Base-by-base conservation (phyloP, 2,888 invertebrate species). In the Polydesmus complanatus region DNA sequence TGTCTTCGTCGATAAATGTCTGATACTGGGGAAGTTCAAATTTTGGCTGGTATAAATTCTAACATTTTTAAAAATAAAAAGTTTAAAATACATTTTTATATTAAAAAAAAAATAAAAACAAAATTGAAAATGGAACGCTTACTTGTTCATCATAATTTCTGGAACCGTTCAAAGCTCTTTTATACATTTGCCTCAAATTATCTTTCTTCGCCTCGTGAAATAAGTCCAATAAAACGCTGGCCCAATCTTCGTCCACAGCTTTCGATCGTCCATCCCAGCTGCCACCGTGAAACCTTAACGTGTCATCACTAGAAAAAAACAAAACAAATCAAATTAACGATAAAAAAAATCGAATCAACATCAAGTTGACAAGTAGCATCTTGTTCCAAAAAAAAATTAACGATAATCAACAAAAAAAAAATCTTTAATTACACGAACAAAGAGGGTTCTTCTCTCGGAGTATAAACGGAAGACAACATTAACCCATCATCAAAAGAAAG, bases 21-120 rank as follows among this genome's bases (percentile, higher is more conserved):
- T 64, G 64, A 25, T 62, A 62, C 25, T 60, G 54, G 51, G 58
- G 27, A 21, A 56, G 58, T 49, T 64, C 64, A 58, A 64, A 64
- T 21, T 56, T 27, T 27, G 61, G 61, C n/a, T n/a, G n/a, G n/a
- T n/a, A 11, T 21, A 51, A 51, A 21, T 51, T 19, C 51, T 21
- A 19, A 8, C 5, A 51, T 11, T 11, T 8, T 14, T 51, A 14
- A 8, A 37, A 37, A 8, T 37, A 37, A 37, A 37, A 37, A 8
- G 37, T 8, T 37, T 37, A 8, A 37, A 37, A 37, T 37, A 37
- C 37, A 14, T 8, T 37, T 5, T 8, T 14, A 37, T 37, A 8
- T 37, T 37, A 37, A 37, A 37, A 8, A 8, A 58, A 58, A 5
- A 21, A 51, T 8, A 58, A 47, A 1, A 2, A 19, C 14, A 56